These are phyloP conservation scores for Datnioides undecimradiatus DNA, from an alignment of 2,113 vertebrate species.

Conservation along the genomic window DNA sequence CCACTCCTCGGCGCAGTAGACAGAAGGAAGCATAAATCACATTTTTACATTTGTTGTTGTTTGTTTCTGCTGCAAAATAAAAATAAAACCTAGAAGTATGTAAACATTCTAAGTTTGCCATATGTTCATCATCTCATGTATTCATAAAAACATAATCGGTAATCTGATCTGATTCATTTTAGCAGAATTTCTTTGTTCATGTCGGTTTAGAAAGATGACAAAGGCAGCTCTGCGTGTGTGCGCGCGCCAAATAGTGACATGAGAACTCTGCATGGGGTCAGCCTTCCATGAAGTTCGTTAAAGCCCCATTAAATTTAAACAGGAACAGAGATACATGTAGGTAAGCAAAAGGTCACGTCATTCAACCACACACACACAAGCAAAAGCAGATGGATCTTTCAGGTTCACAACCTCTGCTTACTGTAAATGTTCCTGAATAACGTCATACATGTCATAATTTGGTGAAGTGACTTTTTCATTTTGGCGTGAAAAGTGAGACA, in stretches of 20 bases:
- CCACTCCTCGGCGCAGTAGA: neutral
- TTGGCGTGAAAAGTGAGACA: neutral
- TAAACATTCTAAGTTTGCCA: neutral
- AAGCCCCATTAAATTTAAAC: neutral
- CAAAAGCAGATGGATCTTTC: too few relatives aligned
- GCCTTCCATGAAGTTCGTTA: neutral
- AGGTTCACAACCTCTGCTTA: neutral
- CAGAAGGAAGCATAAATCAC: neutral
- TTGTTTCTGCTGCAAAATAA: neutral
- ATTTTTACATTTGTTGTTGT: neutral
- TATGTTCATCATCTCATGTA: neutral
- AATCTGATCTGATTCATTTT: conserved; percentile 31
- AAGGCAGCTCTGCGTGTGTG: conserved; percentile 1
- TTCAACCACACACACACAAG: neutral
- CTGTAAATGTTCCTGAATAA: neutral
- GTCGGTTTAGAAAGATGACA: neutral
- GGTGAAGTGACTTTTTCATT: neutral
- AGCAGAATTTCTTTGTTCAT: conserved; percentile 12
- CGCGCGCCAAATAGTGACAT: neutral
- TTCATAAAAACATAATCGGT: neutral
- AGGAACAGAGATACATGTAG: neutral
- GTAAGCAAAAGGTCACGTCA: neutral
- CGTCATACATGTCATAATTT: neutral
- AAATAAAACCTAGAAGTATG: neutral
- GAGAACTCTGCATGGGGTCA: conserved; percentile 6